Evolutionary conservation across 2,888 invertebrate genomes (phyloP), one percentile per base, ranked within the genome.

Genomic region (Fragum fragum): DNA sequence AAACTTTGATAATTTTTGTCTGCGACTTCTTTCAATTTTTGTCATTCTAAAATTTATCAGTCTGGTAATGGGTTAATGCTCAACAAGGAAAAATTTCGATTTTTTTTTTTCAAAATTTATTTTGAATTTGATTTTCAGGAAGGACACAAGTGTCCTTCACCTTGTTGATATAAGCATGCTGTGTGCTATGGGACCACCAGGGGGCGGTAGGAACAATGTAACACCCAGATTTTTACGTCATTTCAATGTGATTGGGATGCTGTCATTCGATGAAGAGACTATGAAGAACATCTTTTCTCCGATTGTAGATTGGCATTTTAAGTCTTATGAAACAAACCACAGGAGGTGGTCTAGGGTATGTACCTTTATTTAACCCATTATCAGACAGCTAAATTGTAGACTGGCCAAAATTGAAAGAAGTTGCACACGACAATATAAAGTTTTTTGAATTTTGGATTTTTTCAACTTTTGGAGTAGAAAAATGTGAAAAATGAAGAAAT

Each of bases 241-340:
- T 83, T 94, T 94, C 85, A 94, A 94, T 75, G 83, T 94, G 61
- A 92, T 94, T 71, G 89, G 92, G 23, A 94, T 94, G 73, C 93
- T 94, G 71, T 91, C 92, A 1, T 94, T 94, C 86, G 91, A 93
- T 82, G 94, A 94, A 73, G 93, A 93, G 39, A 93, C 93, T 0
- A 92, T 94, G 93, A 93, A 92, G 82, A 93, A 91, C 75, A 94
- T 94, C 57, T 94, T 94, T 85, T 83, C 92, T 23, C 94, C 94
- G 7, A 93, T 94, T 61, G 85, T 93, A n/a, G 94, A 94, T 85
- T 94, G 94, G 93, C 94, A 94, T 85, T 94, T 94, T 79, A 89
- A 83, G 36, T 89, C 90, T n/a, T 94, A 90, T 87, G 94, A 94
- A 47, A 92, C 91, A 28, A 74, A 84, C 11, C 90, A 92, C 11